Conservation (phyloP, 2,888 invertebrate genomes). For the Sinelater perroti region DNA sequence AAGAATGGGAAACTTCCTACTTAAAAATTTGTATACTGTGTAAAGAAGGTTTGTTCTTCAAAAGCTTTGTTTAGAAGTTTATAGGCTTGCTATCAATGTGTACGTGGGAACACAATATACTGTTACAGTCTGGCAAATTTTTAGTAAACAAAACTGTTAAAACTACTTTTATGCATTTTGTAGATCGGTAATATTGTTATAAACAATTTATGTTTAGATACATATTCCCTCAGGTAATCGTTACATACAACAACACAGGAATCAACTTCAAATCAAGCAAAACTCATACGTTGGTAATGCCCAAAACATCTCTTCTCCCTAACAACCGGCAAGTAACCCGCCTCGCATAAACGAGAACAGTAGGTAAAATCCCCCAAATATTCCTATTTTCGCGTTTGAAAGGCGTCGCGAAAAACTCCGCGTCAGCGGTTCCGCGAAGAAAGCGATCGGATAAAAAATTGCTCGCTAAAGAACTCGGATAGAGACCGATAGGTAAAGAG, state of each 20-base stretch:
- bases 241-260: slow-evolving; percentile 14
- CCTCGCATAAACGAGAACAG: slow-evolving; percentile 45
- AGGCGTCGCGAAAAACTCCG: slow-evolving; percentile 46
- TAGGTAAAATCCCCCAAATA: slow-evolving; percentile 47
- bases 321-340: slow-evolving; percentile 49
- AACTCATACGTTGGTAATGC: slow-evolving; percentile 37
- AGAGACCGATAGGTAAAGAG: slow-evolving; percentile 33
- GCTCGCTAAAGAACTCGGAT: slow-evolving; percentile 33
- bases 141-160: too few species aligned
- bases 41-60: too few species aligned
- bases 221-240: too few species aligned
- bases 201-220: too few species aligned
- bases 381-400: slow-evolving; percentile 48
- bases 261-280: slow-evolving; percentile 15
- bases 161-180: too few species aligned
- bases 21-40: too few species aligned
- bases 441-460: slow-evolving; percentile 44
- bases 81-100: too few species aligned
- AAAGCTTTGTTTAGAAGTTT: too few species aligned
- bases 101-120: too few species aligned
- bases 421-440: slow-evolving; percentile 46
- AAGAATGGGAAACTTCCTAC: too few species aligned
- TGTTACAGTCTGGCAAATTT: too few species aligned
- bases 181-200: too few species aligned
- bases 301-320: slow-evolving; percentile 39